A percentile compares a stretch with the other conserved stretches of the same genome.
These are phyloP conservation scores for Drosophila gunungcola DNA, from an alignment of 1,140 invertebrate species.

Conservation along the genomic window DNA sequence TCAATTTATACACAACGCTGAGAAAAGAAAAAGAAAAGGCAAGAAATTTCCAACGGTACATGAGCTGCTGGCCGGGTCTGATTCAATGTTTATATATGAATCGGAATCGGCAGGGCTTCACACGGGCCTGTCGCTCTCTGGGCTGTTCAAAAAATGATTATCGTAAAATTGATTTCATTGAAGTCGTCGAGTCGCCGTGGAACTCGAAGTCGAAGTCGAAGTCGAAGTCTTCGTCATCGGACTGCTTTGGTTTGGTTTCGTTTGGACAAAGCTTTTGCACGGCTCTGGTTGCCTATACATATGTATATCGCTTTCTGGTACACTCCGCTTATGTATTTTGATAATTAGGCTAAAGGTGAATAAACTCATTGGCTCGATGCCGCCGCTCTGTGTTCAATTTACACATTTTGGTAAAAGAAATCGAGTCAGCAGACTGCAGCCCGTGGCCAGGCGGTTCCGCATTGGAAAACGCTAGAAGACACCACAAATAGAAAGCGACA, in stretches of 20 bases:
- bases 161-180: slow-evolving; percentile 84
- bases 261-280: slow-evolving; percentile 55
- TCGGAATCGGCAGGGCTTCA: slow-evolving; percentile 66
- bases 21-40: slow-evolving; percentile 76
- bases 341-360: slow-evolving; percentile 84
- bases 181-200: slow-evolving; percentile 47
- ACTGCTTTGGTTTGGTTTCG: not conserved
- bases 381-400: slow-evolving; percentile 60
- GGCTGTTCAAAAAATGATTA: slow-evolving; percentile 75
- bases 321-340: slow-evolving; percentile 79
- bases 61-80: slow-evolving; percentile 46
- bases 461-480: slow-evolving; percentile 52
- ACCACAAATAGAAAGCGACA: slow-evolving; percentile 26
- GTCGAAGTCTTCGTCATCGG: slow-evolving; percentile 38
- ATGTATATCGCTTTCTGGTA: slow-evolving; percentile 44
- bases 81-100: slow-evolving; percentile 72
- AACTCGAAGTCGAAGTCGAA: slow-evolving; percentile 24
- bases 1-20: slow-evolving; percentile 51
- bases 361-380: slow-evolving; percentile 59
- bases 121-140: slow-evolving; percentile 39
- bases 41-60: slow-evolving; percentile 83
- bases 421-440: slow-evolving; percentile 55
- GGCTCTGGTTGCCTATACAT: slow-evolving; percentile 12
- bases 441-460: slow-evolving; percentile 22
- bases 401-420: slow-evolving; percentile 77